Percentiles rank a stretch among this genome's conserved stretches.
Evolutionary conservation across 2,888 invertebrate genomes (phyloP).

Genomic region (Cephalotes varians): DNA sequence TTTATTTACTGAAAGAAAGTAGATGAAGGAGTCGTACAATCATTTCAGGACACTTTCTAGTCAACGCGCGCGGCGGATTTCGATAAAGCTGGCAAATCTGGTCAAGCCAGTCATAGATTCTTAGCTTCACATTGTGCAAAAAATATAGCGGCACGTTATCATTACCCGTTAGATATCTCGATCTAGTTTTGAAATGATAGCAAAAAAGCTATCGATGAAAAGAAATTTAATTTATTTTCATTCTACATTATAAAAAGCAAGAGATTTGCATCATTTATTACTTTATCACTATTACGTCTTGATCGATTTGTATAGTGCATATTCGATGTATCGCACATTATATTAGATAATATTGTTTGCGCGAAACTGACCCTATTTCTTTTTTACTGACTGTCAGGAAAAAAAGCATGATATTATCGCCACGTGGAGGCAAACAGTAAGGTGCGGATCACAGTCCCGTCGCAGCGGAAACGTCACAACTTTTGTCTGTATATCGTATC

Average conservation of each 20-base stretch:
- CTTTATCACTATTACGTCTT: background rate
- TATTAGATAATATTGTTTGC: conserved; percentile 32
- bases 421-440: conserved; percentile 12
- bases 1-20: conserved; percentile 28
- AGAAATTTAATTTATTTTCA: background rate
- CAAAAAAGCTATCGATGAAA: background rate
- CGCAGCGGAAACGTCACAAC: background rate
- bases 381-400: background rate
- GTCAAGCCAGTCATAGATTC: conserved; percentile 59
- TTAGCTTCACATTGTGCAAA: conserved; percentile 30
- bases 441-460: background rate
- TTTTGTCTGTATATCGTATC: background rate
- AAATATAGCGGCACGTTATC: background rate
- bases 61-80: conserved; percentile 33
- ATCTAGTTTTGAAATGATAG: background rate
- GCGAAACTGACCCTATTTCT: conserved; percentile 30
- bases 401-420: conserved; percentile 18
- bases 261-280: background rate
- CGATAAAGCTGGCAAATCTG: conserved; percentile 55
- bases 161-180: background rate
- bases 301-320: background rate
- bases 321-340: background rate
- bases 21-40: conserved; percentile 17
- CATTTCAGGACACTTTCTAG: conserved; percentile 38
- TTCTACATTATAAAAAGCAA: background rate